Conservation (phyloP, 2,113 vertebrate genomes). For the Stercorarius parasiticus region DNA sequence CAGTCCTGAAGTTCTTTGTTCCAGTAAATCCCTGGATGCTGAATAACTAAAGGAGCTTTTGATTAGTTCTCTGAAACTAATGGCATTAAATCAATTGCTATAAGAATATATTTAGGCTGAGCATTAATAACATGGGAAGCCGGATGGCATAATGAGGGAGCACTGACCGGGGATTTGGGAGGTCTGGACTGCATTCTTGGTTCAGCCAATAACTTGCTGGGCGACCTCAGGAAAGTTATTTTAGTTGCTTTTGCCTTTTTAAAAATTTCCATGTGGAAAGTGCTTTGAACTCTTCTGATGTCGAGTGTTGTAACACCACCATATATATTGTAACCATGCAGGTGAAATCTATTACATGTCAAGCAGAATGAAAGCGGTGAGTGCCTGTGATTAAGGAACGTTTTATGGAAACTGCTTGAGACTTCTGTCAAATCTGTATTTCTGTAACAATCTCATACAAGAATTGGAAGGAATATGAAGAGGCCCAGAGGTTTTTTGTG, state of each 20-base stretch:
- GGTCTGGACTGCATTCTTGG: slow-evolving; percentile 8
- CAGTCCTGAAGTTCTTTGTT: background rate
- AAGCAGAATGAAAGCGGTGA: background rate
- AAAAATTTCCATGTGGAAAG: slow-evolving; percentile 7
- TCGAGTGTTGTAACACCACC: background rate
- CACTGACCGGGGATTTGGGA: background rate
- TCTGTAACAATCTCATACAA: background rate
- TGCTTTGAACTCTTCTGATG: background rate
- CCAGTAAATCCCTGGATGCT: background rate
- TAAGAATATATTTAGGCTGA: slow-evolving; percentile 47
- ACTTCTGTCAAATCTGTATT: background rate
- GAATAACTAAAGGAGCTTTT: slow-evolving; percentile 23
- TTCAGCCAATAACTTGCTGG: background rate
- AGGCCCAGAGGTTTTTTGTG: background rate
- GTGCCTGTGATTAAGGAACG: background rate
- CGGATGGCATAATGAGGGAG: slow-evolving; percentile 47
- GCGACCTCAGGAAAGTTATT: slow-evolving; percentile 27
- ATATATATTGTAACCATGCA: background rate
- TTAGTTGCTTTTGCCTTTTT: slow-evolving; percentile 1
- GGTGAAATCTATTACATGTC: background rate
- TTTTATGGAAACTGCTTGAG: background rate
- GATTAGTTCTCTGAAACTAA: slow-evolving; percentile 50
- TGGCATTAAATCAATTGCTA: slow-evolving; percentile 56
- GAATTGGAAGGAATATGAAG: background rate
- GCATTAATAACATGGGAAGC: slow-evolving; percentile 30